Evolutionary conservation across 2,113 vertebrate genomes (phyloP).

Genomic region (Hippocampus zosterae): DNA sequence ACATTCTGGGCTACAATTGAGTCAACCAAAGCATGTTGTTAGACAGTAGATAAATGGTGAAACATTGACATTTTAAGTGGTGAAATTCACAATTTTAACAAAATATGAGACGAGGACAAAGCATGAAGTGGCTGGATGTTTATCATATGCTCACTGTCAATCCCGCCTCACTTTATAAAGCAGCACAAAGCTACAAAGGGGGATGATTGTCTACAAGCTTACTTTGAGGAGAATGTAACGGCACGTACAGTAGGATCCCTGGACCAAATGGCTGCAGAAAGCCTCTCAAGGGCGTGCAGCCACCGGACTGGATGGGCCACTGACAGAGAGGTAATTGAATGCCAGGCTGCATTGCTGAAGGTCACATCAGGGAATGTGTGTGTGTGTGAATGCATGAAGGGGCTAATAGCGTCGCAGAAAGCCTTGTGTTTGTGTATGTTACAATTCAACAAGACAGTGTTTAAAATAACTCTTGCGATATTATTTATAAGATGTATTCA

Average conservation of each 20-base stretch:
- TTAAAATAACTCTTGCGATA: slow-evolving; percentile 1
- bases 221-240: background rate
- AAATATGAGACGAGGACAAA: background rate
- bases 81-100: background rate
- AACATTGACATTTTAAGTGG: background rate
- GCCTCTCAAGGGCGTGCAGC: slow-evolving; percentile 60
- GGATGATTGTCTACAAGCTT: background rate
- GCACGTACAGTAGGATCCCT: slow-evolving; percentile 26
- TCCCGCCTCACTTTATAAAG: too few species aligned
- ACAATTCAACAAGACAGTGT: slow-evolving; percentile 6
- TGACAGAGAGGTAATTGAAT: slow-evolving; percentile 71
- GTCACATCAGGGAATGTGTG: slow-evolving; percentile 57
- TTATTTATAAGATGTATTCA: too few species aligned
- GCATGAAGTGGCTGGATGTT: too few species aligned
- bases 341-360: slow-evolving; percentile 66
- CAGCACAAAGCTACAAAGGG: background rate
- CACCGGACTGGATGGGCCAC: slow-evolving; percentile 59
- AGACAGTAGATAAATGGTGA: slow-evolving; percentile 26
- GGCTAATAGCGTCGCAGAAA: background rate
- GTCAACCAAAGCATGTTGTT: slow-evolving; percentile 11
- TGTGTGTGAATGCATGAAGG: slow-evolving; percentile 4
- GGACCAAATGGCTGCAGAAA: slow-evolving; percentile 51
- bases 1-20: slow-evolving; percentile 42
- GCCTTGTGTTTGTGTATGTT: background rate
- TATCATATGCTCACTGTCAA: slow-evolving; percentile 32